These are phyloP conservation scores for Lysandra coridon DNA, from an alignment of 2,888 invertebrate genomes.

Conservation along the genomic window DNA sequence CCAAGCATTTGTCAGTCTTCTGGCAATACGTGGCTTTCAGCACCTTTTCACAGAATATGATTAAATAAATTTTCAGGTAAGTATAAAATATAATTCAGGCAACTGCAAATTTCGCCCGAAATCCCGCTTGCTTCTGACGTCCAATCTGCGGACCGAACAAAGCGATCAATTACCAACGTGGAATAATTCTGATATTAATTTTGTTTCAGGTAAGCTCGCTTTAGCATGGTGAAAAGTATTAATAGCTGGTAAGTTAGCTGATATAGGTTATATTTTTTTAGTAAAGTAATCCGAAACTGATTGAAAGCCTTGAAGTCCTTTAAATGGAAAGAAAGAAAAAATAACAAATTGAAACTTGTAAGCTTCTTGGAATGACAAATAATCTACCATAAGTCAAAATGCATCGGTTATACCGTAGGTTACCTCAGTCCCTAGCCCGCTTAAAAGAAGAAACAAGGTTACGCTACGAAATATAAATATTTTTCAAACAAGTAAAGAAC, in stretches of 20 bases:
- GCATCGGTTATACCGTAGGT: too few relatives aligned
- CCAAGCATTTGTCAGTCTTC: background rate
- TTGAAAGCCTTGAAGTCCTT: too few relatives aligned
- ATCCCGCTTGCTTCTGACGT: conserved; percentile 21
- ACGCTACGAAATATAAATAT: too few relatives aligned
- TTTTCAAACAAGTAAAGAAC: too few relatives aligned
- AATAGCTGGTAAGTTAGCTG: background rate
- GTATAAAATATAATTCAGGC: background rate
- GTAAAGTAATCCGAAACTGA: too few relatives aligned
- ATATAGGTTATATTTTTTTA: background rate
- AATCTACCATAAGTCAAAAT: too few relatives aligned
- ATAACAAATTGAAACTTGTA: too few relatives aligned
- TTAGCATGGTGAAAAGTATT: background rate
- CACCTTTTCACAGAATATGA: background rate
- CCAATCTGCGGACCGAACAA: conserved; percentile 26
- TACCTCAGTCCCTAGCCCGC: too few relatives aligned
- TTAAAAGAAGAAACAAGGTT: too few relatives aligned
- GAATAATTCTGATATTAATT: conserved; percentile 29
- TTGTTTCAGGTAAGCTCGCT: conserved; percentile 33
- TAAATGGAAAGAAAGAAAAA: too few relatives aligned
- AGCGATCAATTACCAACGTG: conserved; percentile 25
- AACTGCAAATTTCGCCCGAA: background rate
- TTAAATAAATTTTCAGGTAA: background rate
- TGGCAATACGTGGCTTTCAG: background rate
- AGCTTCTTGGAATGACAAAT: too few relatives aligned